Percentiles rank a stretch among this genome's conserved stretches.
Evolutionary conservation across 1,140 invertebrate genomes (phyloP).

Genomic region (Lepidurus couesii): DNA sequence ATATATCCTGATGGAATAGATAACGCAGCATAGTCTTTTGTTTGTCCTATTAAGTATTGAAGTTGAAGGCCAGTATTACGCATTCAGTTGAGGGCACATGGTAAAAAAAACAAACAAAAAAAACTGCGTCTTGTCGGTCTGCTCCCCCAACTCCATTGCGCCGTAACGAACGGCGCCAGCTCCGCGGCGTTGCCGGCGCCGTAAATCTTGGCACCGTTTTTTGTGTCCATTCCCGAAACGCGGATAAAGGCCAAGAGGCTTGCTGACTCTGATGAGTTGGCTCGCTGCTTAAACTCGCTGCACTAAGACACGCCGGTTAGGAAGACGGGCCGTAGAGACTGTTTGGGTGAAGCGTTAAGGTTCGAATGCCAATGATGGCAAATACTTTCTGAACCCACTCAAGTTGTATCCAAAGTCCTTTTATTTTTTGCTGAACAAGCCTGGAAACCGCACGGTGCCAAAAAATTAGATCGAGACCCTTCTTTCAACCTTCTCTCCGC

Average conservation of each 20-base stretch:
- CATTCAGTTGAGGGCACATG: too few relatives aligned
- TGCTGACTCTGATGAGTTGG: constrained; percentile 8
- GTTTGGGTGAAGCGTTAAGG: neutral
- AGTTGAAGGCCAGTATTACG: too few relatives aligned
- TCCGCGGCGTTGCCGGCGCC: constrained; percentile 10
- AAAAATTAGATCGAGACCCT: neutral
- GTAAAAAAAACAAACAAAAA: too few relatives aligned
- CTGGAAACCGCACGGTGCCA: neutral
- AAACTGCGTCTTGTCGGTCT: neutral
- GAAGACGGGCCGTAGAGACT: neutral
- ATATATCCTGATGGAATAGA: too few relatives aligned
- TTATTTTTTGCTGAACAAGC: neutral
- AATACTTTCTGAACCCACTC: neutral
- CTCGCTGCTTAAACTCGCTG: neutral
- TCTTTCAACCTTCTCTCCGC: too few relatives aligned
- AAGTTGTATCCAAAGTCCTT: too few relatives aligned
- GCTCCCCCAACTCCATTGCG: neutral
- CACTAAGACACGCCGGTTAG: neutral
- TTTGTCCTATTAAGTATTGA: too few relatives aligned
- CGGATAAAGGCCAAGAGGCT: constrained; percentile 11
- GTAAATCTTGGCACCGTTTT: constrained; percentile 22
- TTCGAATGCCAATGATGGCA: neutral
- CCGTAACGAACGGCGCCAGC: constrained; percentile 20
- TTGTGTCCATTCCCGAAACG: constrained; percentile 16
- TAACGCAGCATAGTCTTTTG: too few relatives aligned